phyloP scores from a whole-genome alignment of 2,888 invertebrate genomes.

The Allophyes oxyacanthae region DNA sequence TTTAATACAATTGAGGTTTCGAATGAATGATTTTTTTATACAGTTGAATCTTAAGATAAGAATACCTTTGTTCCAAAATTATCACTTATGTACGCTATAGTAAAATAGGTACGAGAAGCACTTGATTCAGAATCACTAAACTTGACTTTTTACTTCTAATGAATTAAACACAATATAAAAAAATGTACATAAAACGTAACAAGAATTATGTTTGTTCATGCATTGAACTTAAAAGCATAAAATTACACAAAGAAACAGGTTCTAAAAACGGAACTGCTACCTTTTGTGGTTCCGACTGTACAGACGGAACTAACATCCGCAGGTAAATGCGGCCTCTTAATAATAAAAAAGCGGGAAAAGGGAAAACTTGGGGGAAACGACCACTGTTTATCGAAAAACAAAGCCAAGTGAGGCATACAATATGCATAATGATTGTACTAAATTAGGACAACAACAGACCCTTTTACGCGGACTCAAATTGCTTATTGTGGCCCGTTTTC shows the following conservation, averaged over 20 bases:
- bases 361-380: conserved; percentile 76
- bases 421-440: conserved; percentile 87
- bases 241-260: conserved; percentile 34
- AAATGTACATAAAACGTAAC: conserved; percentile 9
- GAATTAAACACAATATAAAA: neutral
- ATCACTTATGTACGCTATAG: no score
- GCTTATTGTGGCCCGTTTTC: conserved; percentile 78
- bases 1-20: neutral
- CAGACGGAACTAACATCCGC: conserved; percentile 74
- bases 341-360: conserved; percentile 81
- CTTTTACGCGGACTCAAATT: conserved; percentile 78
- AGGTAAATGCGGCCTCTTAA: conserved; percentile 78
- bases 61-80: no score
- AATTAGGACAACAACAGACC: conserved; percentile 79
- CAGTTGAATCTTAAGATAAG: no score
- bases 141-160: no score
- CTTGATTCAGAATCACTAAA: no score
- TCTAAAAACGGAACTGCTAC: conserved; percentile 28
- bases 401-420: conserved; percentile 81
- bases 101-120: no score
- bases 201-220: conserved; percentile 17
- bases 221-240: conserved; percentile 27
- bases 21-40: no score
- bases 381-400: conserved; percentile 84
- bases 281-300: conserved; percentile 65